Evolutionary conservation across 53 echinoderm and acorn worm genomes (phyloP).

Genomic region (Luidia sarsii): DNA sequence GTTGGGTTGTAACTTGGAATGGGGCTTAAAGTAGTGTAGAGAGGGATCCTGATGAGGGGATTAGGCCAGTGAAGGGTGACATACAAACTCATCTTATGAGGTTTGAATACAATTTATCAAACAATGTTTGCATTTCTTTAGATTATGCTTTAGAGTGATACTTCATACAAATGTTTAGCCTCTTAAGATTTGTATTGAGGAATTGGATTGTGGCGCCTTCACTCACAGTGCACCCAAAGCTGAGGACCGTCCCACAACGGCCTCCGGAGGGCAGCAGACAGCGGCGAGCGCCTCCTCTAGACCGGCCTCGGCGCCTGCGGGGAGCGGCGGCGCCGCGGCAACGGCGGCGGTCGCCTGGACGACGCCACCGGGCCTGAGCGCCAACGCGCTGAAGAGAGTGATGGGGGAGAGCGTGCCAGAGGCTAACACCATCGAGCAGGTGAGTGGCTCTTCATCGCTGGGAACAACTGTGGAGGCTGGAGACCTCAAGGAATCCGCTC

Average conservation of each 20-base stretch:
- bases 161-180: too few species aligned
- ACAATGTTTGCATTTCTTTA: too few species aligned
- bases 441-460: background rate
- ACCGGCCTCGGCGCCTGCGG: constrained; percentile 58
- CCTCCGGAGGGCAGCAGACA: constrained; percentile 45
- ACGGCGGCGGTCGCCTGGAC: constrained; percentile 46
- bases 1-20: too few species aligned
- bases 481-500: background rate
- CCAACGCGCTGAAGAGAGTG: constrained; percentile 81
- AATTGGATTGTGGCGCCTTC: too few species aligned
- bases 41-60: too few species aligned
- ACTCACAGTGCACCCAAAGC: constrained; percentile 7
- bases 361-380: constrained; percentile 86
- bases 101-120: too few species aligned
- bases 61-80: too few species aligned
- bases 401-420: constrained; percentile 84
- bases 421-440: constrained; percentile 83
- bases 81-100: too few species aligned
- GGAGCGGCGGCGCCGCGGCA: constrained; percentile 12
- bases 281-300: constrained; percentile 12
- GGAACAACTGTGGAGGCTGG: background rate
- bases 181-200: too few species aligned
- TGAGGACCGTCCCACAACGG: constrained; percentile 31
- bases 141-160: too few species aligned
- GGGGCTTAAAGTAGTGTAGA: too few species aligned